Conservation (phyloP, 1,140 invertebrate genomes). For the Dreissena rostriformis region DNA sequence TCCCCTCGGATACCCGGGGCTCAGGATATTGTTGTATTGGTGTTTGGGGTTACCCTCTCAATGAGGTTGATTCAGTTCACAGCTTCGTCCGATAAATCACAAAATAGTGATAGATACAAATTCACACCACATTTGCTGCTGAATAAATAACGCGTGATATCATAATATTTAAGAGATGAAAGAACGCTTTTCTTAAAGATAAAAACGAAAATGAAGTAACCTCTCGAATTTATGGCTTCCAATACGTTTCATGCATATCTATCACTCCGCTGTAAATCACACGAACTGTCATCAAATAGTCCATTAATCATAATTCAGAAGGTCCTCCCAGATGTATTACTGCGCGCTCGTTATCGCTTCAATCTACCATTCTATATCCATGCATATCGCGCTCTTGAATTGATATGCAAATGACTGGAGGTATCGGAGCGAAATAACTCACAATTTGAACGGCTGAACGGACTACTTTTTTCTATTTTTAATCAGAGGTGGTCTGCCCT, state of each 20-base stretch:
- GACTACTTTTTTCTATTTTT: conserved; percentile 40
- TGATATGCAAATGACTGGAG: conserved; percentile 35
- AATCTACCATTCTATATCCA: neutral
- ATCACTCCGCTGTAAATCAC: conserved; percentile 43
- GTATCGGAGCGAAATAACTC: conserved; percentile 26
- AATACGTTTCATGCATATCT: conserved; percentile 45
- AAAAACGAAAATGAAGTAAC: conserved; percentile 54
- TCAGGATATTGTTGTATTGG: conserved; percentile 1
- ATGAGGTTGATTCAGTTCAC: conserved; percentile 32
- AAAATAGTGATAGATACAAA: conserved; percentile 49
- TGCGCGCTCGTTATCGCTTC: conserved; percentile 26
- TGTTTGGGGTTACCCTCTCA: too few relatives aligned
- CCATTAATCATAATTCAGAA: conserved; percentile 46
- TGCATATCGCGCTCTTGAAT: conserved; percentile 33
- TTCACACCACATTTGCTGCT: conserved; percentile 50
- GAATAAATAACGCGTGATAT: conserved; percentile 51
- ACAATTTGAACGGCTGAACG: conserved; percentile 30
- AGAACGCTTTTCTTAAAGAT: conserved; percentile 47
- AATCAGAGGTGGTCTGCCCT: neutral
- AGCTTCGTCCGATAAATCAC: conserved; percentile 29
- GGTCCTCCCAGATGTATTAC: conserved; percentile 48
- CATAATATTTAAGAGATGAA: conserved; percentile 49
- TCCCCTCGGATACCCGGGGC: neutral
- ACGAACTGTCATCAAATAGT: conserved; percentile 15
- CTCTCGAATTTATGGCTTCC: conserved; percentile 48